phyloP scores from a whole-genome alignment of 1,140 invertebrate genomes.

The Leptinotarsa lineolata region DNA sequence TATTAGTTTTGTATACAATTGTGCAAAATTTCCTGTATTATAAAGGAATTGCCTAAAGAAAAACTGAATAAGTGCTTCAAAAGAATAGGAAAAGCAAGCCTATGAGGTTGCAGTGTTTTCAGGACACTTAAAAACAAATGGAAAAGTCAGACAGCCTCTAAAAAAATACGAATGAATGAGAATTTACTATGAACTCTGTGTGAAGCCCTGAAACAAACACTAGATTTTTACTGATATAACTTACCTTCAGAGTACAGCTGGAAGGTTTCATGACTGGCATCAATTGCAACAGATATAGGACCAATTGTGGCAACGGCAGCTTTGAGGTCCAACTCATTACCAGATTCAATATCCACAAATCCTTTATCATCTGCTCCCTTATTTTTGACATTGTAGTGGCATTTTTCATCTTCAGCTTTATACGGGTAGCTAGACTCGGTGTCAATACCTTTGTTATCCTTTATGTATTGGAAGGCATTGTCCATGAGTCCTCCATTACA shows the following conservation, averaged over 20 bases:
- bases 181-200: too few species aligned
- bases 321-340: constrained; percentile 73
- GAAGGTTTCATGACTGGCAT: constrained; percentile 80
- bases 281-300: constrained; percentile 88
- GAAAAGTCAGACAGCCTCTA: too few species aligned
- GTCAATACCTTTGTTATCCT: constrained; percentile 85
- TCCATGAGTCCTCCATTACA: constrained; percentile 97
- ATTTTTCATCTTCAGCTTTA: constrained; percentile 75
- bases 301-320: constrained; percentile 87
- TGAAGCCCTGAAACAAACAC: too few species aligned
- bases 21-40: too few species aligned
- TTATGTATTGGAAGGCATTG: constrained; percentile 89
- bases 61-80: too few species aligned
- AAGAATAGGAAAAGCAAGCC: too few species aligned
- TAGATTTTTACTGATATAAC: background rate
- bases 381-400: constrained; percentile 64
- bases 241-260: constrained; percentile 65
- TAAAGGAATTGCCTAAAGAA: too few species aligned
- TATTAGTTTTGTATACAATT: too few species aligned
- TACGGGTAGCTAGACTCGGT: constrained; percentile 93
- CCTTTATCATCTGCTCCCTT: constrained; percentile 83
- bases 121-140: too few species aligned
- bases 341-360: constrained; percentile 78
- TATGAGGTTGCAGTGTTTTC: too few species aligned
- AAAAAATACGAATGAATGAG: too few species aligned